Percentiles rank a stretch among this genome's conserved stretches.
Conservation (phyloP, 2,797 vertebrate genomes). For the Brotula barbata region DNA sequence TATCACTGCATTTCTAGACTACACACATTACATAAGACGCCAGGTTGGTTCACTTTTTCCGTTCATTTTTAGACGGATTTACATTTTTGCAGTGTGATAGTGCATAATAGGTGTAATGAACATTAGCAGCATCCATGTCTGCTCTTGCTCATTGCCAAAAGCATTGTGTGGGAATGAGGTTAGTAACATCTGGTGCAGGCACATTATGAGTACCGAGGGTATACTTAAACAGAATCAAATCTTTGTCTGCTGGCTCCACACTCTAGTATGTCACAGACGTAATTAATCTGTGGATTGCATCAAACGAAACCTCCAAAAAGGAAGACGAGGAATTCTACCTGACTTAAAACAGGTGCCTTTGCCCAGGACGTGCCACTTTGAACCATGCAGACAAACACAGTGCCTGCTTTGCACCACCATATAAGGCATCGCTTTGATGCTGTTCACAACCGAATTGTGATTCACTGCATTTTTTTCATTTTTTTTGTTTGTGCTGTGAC, state of each 20-base stretch:
- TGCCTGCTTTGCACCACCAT: slow-evolving; percentile 12
- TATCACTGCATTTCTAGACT: not conserved
- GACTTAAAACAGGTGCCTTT: slow-evolving; percentile 10
- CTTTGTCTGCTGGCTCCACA: slow-evolving; percentile 50
- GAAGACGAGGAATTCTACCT: slow-evolving; percentile 22
- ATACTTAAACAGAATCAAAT: slow-evolving; percentile 64
- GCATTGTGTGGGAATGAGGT: slow-evolving; percentile 58
- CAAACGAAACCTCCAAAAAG: slow-evolving; percentile 26
- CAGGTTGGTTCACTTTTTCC: no score
- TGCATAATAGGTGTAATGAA: slow-evolving; percentile 20
- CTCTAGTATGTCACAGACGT: slow-evolving; percentile 51
- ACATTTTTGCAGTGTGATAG: slow-evolving; percentile 4
- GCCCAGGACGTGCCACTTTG: slow-evolving; percentile 8
- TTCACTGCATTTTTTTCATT: not conserved
- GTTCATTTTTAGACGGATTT: not conserved
- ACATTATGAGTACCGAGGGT: slow-evolving; percentile 55
- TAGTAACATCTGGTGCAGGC: slow-evolving; percentile 66
- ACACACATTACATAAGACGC: not conserved
- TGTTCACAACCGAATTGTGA: not conserved
- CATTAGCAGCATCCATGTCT: slow-evolving; percentile 35
- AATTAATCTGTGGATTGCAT: slow-evolving; percentile 62
- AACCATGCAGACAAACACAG: slow-evolving; percentile 15
- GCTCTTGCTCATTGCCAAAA: slow-evolving; percentile 37
- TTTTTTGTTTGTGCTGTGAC: not conserved
- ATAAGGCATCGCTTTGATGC: slow-evolving; percentile 14